phyloP scores from a whole-genome alignment of 2,888 invertebrate species.

The Melanostoma mellinum region DNA sequence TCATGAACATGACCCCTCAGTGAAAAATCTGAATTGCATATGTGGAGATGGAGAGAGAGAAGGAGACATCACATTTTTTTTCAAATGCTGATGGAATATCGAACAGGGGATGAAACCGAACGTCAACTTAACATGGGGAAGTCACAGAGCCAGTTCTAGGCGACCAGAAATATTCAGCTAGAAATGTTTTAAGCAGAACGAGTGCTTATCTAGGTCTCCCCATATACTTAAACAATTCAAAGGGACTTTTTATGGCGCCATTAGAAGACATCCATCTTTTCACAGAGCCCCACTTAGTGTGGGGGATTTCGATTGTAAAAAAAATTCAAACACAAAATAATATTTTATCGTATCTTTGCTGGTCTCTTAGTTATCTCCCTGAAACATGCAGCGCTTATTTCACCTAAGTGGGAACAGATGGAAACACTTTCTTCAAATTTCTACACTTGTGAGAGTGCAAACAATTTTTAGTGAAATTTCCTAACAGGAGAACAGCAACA shows the following conservation, averaged over 20 bases:
- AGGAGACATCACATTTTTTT: constrained; percentile 41
- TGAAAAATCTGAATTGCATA: background rate
- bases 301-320: background rate
- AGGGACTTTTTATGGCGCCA: constrained; percentile 19
- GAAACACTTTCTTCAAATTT: constrained; percentile 75
- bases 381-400: constrained; percentile 25
- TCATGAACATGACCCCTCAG: constrained; percentile 17
- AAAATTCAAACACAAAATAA: background rate
- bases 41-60: constrained; percentile 24
- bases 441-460: constrained; percentile 81
- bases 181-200: constrained; percentile 19
- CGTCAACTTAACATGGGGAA: constrained; percentile 80
- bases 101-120: constrained; percentile 68
- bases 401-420: constrained; percentile 55
- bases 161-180: constrained; percentile 74
- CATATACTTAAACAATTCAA: background rate
- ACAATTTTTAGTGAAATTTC: constrained; percentile 83
- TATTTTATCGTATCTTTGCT: background rate
- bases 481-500: constrained; percentile 81
- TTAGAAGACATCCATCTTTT: constrained; percentile 40
- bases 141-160: constrained; percentile 80
- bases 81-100: constrained; percentile 22
- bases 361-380: background rate
- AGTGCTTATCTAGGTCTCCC: background rate
- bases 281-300: background rate